Evolutionary conservation across 2,888 invertebrate species (phyloP), one percentile per base, ranked within the genome.

Genomic region (Dynastes grantii): DNA sequence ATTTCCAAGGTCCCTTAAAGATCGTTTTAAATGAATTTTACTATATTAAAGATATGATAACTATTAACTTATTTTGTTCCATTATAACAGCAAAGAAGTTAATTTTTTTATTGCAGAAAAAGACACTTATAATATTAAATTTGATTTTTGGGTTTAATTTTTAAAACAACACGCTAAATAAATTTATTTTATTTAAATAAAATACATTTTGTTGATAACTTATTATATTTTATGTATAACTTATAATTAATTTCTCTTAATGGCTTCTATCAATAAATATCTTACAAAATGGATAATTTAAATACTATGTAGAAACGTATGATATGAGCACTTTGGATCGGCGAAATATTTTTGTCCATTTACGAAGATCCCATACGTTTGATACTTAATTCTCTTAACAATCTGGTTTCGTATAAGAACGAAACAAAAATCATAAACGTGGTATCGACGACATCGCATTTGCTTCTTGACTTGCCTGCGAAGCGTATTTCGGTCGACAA

Each of bases 401-500:
- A 45, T n/a, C 3, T n/a, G 9, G 22, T 27, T 27, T 45, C 51
- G 51, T 51, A 64, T 22, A 53, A 27, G 49, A 1, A 13, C 16
- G 16, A 27, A 13, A 37, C 32, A 5, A 32, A 37, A 37, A 27
- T 85, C 85, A 88, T 81, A 88, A 80, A 83, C 87, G 86, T 68
- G 89, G 88, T 85, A 89, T 87, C 40, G 89, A 85, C 4, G 89
- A 84, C 83, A 88, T 86, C 2, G 87, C 87, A 79, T 85, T 87
- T 11, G 87, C 86, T 80, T 88, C 88, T 79, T 87, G 87, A 81
- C 84, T 87, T 75, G 83, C 84, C 76, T 86, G 86, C 11, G 86
- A 83, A 0, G 88, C 87, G 81, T 88, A 88, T 84, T 89, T 89
- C 40, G 93, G 93, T 84, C 92, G 91, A 88, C 97, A 97, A 40